A percentile compares a stretch with the other conserved stretches of the same genome.
These are phyloP conservation scores for Agrochola lota DNA, from an alignment of 2,888 invertebrate genomes.

Conservation along the genomic window DNA sequence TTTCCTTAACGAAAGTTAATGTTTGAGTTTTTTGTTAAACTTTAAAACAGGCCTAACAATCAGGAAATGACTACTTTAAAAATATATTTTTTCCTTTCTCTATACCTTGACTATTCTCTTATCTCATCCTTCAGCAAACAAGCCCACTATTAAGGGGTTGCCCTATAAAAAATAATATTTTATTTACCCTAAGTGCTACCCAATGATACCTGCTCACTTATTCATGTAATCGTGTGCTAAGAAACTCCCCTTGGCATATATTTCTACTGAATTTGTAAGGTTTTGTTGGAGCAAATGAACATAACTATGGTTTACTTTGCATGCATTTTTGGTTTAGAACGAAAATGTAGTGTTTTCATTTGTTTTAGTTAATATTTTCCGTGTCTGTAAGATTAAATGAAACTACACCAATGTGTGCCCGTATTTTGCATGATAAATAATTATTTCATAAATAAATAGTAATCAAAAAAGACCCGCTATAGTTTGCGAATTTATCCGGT, in stretches of 20 bases:
- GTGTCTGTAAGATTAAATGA: neutral
- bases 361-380: neutral
- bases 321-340: neutral
- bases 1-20: neutral
- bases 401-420: neutral
- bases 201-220: slow-evolving; percentile 64
- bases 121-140: slow-evolving; percentile 16
- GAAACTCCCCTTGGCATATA: slow-evolving; percentile 51
- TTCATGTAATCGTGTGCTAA: slow-evolving; percentile 64
- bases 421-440: neutral
- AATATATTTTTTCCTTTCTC: no score
- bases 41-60: neutral
- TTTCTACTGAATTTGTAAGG: slow-evolving; percentile 60
- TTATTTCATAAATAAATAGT: neutral
- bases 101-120: neutral
- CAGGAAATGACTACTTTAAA: neutral
- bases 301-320: slow-evolving; percentile 15
- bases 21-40: neutral
- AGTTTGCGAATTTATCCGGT: neutral
- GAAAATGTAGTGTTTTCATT: neutral
- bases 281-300: slow-evolving; percentile 53
- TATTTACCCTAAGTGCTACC: slow-evolving; percentile 59
- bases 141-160: slow-evolving; percentile 34
- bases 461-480: neutral
- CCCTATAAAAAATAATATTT: slow-evolving; percentile 58